Evolutionary conservation across 2,113 vertebrate genomes (phyloP).

Genomic region (Caranx ignobilis): DNA sequence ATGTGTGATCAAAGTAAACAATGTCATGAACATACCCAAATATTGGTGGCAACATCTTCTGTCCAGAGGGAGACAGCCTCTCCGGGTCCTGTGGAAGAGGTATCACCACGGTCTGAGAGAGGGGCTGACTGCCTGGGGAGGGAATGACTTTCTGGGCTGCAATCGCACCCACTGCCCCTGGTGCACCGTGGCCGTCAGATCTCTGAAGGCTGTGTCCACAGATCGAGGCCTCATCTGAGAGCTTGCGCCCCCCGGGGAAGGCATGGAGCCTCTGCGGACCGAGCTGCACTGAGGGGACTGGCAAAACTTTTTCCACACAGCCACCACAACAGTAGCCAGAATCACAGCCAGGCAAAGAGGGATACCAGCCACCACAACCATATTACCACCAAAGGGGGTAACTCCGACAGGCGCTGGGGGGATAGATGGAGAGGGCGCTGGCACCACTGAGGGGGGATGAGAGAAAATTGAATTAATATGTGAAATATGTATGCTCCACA

Average conservation of each 20-base stretch:
- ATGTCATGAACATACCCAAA: constrained; percentile 84
- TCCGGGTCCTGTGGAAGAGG: constrained; percentile 84
- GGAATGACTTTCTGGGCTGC: constrained; percentile 67
- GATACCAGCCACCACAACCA: constrained; percentile 91
- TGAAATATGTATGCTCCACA: background rate
- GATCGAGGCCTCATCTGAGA: constrained; percentile 93
- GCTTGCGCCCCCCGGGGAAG: constrained; percentile 88
- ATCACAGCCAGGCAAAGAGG: constrained; percentile 93
- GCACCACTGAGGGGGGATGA: constrained; percentile 38
- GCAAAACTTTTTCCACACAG: constrained; percentile 92
- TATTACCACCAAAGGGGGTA: constrained; percentile 84
- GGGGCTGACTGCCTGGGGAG: constrained; percentile 79
- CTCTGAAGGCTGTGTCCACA: constrained; percentile 87
- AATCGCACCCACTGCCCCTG: constrained; percentile 6
- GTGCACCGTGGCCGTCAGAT: constrained; percentile 77
- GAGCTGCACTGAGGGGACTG: constrained; percentile 87
- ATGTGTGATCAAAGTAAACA: background rate
- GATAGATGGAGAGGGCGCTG: constrained; percentile 64
- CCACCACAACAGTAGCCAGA: constrained; percentile 89
- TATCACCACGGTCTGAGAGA: constrained; percentile 74
- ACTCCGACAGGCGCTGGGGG: constrained; percentile 35
- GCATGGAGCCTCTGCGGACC: constrained; percentile 82
- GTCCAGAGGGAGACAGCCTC: constrained; percentile 84
- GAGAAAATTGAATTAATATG: background rate
- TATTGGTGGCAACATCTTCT: constrained; percentile 93